These are phyloP conservation scores for Gymnocephalus cernua DNA, from an alignment of 2,113 vertebrate species.

Conservation along the genomic window DNA sequence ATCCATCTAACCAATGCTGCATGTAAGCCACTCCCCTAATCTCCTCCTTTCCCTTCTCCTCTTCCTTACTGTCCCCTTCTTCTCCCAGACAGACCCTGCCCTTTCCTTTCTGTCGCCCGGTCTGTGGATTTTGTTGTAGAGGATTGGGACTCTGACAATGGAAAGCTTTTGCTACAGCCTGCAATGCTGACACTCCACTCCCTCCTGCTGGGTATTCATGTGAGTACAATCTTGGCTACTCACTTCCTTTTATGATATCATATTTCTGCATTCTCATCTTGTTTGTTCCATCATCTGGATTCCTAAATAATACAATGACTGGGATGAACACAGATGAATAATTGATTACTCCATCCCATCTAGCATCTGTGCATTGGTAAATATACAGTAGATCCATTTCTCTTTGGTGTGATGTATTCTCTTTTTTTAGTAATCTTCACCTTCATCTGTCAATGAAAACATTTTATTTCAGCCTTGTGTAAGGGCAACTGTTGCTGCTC, in stretches of 20 bases:
- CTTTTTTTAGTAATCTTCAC: background rate
- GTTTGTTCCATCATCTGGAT: constrained; percentile 43
- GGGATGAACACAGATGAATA: constrained; percentile 68
- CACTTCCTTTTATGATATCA: constrained; percentile 11
- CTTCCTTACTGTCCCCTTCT: constrained; percentile 69
- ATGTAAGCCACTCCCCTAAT: constrained; percentile 47
- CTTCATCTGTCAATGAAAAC: background rate
- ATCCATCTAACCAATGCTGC: constrained; percentile 60
- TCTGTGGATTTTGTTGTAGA: constrained; percentile 62
- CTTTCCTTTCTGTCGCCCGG: constrained; percentile 71
- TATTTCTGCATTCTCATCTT: constrained; percentile 55
- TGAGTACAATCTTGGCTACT: constrained; percentile 76
- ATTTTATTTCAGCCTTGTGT: constrained; percentile 2
- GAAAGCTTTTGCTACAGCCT: constrained; percentile 44
- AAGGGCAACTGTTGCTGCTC: constrained; percentile 54
- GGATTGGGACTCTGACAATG: constrained; percentile 72
- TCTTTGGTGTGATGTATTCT: background rate
- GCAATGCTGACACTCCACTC: constrained; percentile 73
- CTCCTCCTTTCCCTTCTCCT: constrained; percentile 66
- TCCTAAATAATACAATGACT: constrained; percentile 47
- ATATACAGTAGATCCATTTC: constrained; percentile 8
- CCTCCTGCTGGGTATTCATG: constrained; percentile 69
- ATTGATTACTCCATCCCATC: constrained; percentile 65
- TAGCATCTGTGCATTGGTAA: constrained; percentile 53
- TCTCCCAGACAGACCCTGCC: constrained; percentile 79